Conservation (phyloP, 2,797 vertebrate species). For the Heterohyrax brucei region DNA sequence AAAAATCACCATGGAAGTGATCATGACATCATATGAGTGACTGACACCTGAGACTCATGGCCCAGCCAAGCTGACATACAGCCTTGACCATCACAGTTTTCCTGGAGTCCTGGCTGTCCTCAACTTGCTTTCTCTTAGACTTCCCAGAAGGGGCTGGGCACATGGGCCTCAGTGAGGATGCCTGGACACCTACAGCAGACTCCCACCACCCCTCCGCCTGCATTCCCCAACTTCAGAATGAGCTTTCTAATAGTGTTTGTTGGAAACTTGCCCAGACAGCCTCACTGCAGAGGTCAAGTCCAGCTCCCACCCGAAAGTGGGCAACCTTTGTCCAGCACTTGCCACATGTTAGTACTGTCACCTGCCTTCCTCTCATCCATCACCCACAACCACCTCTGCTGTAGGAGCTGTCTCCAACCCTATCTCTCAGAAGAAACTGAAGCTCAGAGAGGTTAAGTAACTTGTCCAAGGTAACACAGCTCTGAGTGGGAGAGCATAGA, state of each 20-base stretch:
- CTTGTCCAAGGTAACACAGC: neutral
- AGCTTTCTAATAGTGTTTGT: neutral
- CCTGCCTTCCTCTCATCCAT: neutral
- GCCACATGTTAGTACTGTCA: neutral
- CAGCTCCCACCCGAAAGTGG: rapidly evolving
- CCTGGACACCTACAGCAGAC: too few species aligned
- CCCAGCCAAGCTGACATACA: too few species aligned
- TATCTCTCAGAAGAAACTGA: neutral
- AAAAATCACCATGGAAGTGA: too few species aligned
- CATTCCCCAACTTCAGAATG: neutral
- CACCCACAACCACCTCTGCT: neutral
- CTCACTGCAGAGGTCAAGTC: neutral
- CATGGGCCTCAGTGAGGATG: neutral
- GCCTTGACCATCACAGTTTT: neutral
- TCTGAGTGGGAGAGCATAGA: rapidly evolving
- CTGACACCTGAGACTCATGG: too few species aligned
- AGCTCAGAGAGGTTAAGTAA: neutral
- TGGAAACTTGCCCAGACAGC: neutral
- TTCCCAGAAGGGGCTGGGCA: rapidly evolving
- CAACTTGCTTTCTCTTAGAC: neutral
- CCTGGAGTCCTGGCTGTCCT: neutral
- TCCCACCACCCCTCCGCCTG: rapidly evolving
- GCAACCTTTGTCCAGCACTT: rapidly evolving
- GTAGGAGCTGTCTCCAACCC: neutral
- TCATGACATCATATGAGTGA: too few species aligned